A percentile compares a stretch with the other conserved stretches of the same genome.
phyloP scores from a whole-genome alignment of 2,888 invertebrate genomes.

The Ophion ventricosus region DNA sequence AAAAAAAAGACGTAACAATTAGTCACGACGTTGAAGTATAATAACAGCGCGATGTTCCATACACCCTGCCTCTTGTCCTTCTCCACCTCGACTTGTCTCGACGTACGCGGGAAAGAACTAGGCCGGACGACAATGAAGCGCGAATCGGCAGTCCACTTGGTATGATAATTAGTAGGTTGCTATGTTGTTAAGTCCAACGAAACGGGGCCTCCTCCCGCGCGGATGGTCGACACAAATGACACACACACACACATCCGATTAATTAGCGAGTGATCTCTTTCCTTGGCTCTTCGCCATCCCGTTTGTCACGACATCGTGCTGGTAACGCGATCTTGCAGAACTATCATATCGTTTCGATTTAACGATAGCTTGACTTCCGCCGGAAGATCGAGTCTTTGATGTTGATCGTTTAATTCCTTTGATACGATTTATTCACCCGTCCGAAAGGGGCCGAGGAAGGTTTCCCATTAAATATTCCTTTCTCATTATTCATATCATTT shows the following conservation, averaged over 20 bases:
- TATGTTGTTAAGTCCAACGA: conserved; percentile 75
- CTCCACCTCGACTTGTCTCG: conserved; percentile 1
- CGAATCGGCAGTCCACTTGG: conserved; percentile 48
- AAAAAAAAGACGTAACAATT: conserved; percentile 32
- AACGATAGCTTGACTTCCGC: no score
- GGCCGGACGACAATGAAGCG: conserved; percentile 44
- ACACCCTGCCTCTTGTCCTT: not conserved
- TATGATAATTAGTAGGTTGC: conserved; percentile 78
- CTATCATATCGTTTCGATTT: no score
- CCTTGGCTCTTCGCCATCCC: not conserved
- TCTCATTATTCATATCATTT: no score
- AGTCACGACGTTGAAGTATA: conserved; percentile 14
- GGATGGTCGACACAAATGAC: conserved; percentile 15
- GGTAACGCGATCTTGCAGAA: no score
- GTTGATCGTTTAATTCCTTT: no score
- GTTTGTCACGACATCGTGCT: no score
- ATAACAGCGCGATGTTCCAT: not conserved
- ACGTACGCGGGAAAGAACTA: conserved; percentile 37
- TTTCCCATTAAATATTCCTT: no score
- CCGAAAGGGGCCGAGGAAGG: no score
- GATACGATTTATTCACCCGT: no score
- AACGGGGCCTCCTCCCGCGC: conserved; percentile 67
- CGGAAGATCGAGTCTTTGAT: no score
- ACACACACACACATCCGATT: conserved; percentile 52
- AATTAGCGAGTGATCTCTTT: conserved; percentile 65